These are phyloP conservation scores for Tragelaphus oryx DNA, from an alignment of 2,797 vertebrate genomes.

Conservation along the genomic window DNA sequence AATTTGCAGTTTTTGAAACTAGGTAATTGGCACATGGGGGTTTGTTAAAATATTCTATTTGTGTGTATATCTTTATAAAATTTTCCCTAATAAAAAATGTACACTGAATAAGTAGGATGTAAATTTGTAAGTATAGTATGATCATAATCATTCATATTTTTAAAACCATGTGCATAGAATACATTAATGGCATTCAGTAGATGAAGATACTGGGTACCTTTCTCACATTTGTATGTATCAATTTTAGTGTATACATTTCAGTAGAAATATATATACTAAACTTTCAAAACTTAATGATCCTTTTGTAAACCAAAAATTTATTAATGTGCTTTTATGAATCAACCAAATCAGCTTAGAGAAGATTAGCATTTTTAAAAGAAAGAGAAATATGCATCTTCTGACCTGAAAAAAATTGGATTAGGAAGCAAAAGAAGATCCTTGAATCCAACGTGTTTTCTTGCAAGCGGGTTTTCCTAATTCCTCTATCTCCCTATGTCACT, in stretches of 20 bases:
- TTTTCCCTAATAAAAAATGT: not conserved
- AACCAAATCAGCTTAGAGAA: not conserved
- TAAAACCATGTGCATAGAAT: not conserved
- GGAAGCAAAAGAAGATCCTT: not conserved
- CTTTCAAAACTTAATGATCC: constrained; percentile 24
- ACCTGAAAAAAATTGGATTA: not conserved
- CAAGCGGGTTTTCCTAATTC: not conserved
- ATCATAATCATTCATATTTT: constrained; percentile 21
- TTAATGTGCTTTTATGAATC: not conserved
- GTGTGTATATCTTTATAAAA: not conserved
- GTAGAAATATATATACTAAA: not conserved
- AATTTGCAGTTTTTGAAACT: not conserved
- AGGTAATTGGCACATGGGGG: not conserved
- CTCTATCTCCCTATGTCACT: not conserved
- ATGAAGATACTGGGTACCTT: not conserved
- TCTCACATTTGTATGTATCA: not conserved
- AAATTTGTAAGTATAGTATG: not conserved
- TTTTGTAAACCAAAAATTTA: constrained; percentile 17
- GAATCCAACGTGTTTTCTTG: not conserved
- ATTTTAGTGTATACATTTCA: not conserved
- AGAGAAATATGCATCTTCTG: not conserved
- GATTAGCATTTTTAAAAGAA: not conserved
- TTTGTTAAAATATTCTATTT: not conserved
- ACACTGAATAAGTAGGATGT: not conserved
- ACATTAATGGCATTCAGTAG: not conserved